A percentile compares a stretch with the other conserved stretches of the same genome.
Evolutionary conservation across 2,888 invertebrate genomes (phyloP).

Genomic region (Troglohyphantes excavatus): DNA sequence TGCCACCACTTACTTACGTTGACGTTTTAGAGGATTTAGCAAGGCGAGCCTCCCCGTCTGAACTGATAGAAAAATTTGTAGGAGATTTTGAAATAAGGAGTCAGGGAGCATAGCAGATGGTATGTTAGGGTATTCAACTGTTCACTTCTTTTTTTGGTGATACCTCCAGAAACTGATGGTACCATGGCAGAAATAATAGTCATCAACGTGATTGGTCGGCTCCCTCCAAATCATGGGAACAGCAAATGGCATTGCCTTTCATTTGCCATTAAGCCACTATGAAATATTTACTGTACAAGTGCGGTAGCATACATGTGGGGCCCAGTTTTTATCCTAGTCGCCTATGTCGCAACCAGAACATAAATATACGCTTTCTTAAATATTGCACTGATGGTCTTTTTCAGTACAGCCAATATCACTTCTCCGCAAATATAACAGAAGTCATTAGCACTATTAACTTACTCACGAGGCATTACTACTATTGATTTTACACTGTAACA

Average conservation of each 20-base stretch:
- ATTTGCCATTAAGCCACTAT: not conserved
- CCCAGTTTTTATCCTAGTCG: not conserved
- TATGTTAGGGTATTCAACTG: not conserved
- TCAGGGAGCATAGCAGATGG: not conserved
- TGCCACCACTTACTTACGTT: not conserved
- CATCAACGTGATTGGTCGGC: not conserved
- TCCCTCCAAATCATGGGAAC: slow-evolving; percentile 1
- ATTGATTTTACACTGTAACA: no score
- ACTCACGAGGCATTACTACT: not conserved
- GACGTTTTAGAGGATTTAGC: not conserved
- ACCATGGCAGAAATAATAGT: not conserved
- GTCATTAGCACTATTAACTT: not conserved
- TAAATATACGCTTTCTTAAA: not conserved
- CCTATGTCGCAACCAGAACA: slow-evolving; percentile 19
- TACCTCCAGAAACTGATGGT: not conserved
- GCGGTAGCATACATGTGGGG: not conserved
- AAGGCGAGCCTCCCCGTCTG: not conserved
- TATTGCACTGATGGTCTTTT: not conserved
- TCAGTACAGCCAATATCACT: not conserved
- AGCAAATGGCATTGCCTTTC: slow-evolving; percentile 21
- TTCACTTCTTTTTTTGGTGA: not conserved
- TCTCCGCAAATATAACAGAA: slow-evolving; percentile 7
- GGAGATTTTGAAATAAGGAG: not conserved
- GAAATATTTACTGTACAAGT: not conserved
- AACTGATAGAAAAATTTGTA: not conserved